phyloP scores from a whole-genome alignment of 2,113 vertebrate species.

The Cyrtonyx montezumae region DNA sequence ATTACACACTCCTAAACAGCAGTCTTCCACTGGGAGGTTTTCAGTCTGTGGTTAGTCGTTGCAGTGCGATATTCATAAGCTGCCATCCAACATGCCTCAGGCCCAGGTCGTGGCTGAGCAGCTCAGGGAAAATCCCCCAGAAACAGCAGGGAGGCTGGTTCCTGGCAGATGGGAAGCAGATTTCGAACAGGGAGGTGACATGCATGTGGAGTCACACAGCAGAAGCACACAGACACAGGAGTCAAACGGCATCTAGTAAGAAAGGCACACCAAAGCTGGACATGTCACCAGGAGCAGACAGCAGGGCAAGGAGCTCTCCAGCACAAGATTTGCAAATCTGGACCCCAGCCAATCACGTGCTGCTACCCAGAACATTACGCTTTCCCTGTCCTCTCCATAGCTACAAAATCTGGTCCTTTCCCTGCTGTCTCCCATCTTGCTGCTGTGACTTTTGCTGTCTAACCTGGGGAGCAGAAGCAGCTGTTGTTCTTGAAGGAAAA shows the following conservation, averaged over 20 bases:
- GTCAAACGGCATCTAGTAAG: background rate
- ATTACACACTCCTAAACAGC: constrained; percentile 65
- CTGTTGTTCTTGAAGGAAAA: background rate
- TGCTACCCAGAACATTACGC: background rate
- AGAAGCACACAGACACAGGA: background rate
- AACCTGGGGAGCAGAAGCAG: fast-evolving
- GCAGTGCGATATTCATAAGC: constrained; percentile 49
- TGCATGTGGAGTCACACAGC: background rate
- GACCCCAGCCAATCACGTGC: background rate
- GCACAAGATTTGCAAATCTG: background rate
- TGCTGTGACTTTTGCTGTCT: background rate
- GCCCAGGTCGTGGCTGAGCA: background rate
- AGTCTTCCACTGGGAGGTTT: constrained; percentile 54
- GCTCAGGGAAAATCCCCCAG: constrained; percentile 45
- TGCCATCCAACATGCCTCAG: constrained; percentile 41
- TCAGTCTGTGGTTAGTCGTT: constrained; percentile 59
- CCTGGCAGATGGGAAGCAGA: constrained; percentile 36
- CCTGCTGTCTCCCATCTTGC: background rate
- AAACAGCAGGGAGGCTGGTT: constrained; percentile 20
- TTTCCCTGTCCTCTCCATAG: background rate
- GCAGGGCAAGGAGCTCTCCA: background rate
- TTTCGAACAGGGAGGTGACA: background rate
- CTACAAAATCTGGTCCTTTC: background rate
- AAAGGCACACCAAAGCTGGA: background rate
- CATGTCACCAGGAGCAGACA: fast-evolving